Evolutionary conservation across 2,113 vertebrate species (phyloP).

Genomic region (Hyaena hyaena): DNA sequence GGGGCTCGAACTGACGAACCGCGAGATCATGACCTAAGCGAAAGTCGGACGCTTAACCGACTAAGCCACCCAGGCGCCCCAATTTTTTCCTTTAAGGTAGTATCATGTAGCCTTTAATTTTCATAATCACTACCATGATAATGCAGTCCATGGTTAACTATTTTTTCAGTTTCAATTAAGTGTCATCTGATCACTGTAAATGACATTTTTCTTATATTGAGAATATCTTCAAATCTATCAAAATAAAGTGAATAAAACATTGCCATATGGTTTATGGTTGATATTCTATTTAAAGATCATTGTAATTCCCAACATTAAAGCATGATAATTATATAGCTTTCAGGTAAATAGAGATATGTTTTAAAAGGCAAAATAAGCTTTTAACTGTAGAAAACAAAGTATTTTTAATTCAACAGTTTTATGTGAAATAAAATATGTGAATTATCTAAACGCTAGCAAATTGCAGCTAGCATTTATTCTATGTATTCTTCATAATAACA

Average conservation of each 20-base stretch:
- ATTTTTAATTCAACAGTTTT: neutral
- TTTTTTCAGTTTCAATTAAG: neutral
- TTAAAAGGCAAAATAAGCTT: conserved; percentile 1
- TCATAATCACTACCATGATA: neutral
- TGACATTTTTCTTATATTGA: neutral
- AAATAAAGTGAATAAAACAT: neutral
- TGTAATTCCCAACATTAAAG: neutral
- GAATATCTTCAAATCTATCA: neutral
- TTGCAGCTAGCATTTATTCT: neutral
- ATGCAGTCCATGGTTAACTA: neutral
- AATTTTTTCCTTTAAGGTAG: neutral
- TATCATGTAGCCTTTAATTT: neutral
- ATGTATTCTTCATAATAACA: neutral
- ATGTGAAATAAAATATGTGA: neutral
- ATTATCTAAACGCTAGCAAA: neutral
- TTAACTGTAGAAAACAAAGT: neutral
- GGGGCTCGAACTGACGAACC: too few species aligned
- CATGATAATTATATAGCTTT: neutral
- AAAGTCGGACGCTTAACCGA: too few species aligned
- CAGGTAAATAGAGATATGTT: neutral
- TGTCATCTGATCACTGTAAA: neutral
- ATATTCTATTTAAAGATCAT: neutral
- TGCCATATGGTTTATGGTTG: neutral
- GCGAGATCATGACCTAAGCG: too few species aligned
- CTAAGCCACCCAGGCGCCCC: too few species aligned